These are phyloP conservation scores for Drosophila repletoides DNA, from an alignment of 1,140 invertebrate species.

Conservation along the genomic window DNA sequence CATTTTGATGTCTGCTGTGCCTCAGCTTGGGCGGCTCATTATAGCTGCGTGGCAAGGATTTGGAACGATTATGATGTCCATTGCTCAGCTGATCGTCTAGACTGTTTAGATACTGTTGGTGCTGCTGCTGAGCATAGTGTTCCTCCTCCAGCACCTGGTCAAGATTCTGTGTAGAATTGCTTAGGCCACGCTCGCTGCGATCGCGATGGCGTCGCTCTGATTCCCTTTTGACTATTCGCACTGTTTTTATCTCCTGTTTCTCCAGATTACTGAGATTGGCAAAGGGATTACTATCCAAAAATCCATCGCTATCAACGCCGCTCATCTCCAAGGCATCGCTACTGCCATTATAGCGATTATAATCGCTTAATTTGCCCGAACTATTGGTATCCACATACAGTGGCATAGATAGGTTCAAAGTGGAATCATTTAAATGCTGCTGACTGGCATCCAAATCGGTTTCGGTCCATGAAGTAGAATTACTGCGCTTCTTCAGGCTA, in stretches of 20 bases:
- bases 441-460: constrained; percentile 91
- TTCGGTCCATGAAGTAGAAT: constrained; percentile 89
- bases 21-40: constrained; percentile 66
- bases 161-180: constrained; percentile 81
- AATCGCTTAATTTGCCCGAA: constrained; percentile 64
- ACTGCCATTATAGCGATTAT: constrained; percentile 73
- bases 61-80: constrained; percentile 68
- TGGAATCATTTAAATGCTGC: constrained; percentile 66
- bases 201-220: constrained; percentile 92
- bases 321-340: constrained; percentile 76
- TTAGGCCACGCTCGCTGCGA: constrained; percentile 83
- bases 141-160: constrained; percentile 85
- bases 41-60: constrained; percentile 73
- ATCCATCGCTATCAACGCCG: constrained; percentile 83
- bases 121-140: constrained; percentile 55
- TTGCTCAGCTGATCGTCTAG: constrained; percentile 65
- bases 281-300: constrained; percentile 83
- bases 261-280: constrained; percentile 91
- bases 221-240: constrained; percentile 95
- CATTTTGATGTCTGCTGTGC: constrained; percentile 57
- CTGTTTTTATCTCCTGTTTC: constrained; percentile 94
- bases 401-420: constrained; percentile 80
- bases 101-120: constrained; percentile 44
- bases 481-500: constrained; percentile 82
- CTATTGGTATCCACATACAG: constrained; percentile 84